phyloP scores from a whole-genome alignment of 2,797 vertebrate species.

The Gambusia yucatana region DNA sequence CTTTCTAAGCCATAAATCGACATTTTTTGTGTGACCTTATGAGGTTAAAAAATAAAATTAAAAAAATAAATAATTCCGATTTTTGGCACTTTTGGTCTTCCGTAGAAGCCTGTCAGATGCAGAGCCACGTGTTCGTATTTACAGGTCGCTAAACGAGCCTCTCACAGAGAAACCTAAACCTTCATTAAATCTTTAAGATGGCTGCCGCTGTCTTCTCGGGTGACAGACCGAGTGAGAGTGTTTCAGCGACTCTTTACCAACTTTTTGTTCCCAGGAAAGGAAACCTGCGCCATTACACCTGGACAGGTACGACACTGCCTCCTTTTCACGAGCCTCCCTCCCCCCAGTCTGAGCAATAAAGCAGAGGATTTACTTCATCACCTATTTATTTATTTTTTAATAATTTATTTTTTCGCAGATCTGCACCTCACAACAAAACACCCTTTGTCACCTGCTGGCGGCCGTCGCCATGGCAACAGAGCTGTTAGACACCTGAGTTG shows the following conservation, averaged over 20 bases:
- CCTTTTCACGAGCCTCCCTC: neutral
- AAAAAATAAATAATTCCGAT: too few relatives aligned
- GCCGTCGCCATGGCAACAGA: slow-evolving; percentile 71
- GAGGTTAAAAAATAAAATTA: too few relatives aligned
- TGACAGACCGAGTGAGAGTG: slow-evolving; percentile 74
- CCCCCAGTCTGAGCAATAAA: neutral
- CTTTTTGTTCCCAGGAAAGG: neutral
- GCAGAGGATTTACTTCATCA: neutral
- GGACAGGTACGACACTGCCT: neutral
- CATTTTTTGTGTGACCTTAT: too few relatives aligned
- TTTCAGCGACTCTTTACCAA: slow-evolving; percentile 45
- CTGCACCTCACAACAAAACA: slow-evolving; percentile 1
- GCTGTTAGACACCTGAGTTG: slow-evolving; percentile 70
- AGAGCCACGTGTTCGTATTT: slow-evolving; percentile 20
- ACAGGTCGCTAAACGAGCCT: slow-evolving; percentile 32
- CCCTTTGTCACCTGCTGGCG: slow-evolving; percentile 61
- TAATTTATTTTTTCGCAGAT: neutral
- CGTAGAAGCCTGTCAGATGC: neutral
- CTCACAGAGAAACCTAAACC: slow-evolving; percentile 72
- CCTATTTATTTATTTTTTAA: neutral
- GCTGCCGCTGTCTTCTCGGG: slow-evolving; percentile 60
- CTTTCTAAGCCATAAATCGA: too few relatives aligned
- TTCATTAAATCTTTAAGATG: slow-evolving; percentile 83
- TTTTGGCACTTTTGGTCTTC: too few relatives aligned
- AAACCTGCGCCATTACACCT: neutral